Conservation (phyloP, 2,113 vertebrate genomes). For the Xyliphius kryptos region DNA sequence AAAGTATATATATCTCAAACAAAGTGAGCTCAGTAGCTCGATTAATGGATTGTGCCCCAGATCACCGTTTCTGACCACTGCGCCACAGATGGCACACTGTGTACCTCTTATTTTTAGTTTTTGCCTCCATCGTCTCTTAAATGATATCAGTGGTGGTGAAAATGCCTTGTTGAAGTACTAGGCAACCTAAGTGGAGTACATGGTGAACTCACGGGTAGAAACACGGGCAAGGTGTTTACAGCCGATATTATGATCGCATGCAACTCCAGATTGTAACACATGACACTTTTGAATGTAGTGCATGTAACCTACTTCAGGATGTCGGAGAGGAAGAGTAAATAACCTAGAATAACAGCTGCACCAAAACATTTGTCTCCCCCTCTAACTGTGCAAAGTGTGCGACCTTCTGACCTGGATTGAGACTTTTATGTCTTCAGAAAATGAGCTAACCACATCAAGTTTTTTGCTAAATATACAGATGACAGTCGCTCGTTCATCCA, state of each 20-base stretch:
- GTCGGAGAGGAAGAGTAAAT: constrained; percentile 6
- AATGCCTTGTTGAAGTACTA: background rate
- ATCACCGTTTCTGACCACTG: background rate
- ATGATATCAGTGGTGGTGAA: constrained; percentile 7
- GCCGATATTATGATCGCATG: constrained; percentile 10
- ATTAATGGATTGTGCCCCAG: background rate
- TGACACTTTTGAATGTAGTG: constrained; percentile 39
- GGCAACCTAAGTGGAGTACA: background rate
- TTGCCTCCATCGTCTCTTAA: constrained; percentile 4
- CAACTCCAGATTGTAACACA: constrained; percentile 36
- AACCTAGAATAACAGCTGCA: constrained; percentile 17
- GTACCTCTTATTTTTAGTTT: constrained; percentile 3
- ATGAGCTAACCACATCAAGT: constrained; percentile 16
- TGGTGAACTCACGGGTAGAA: constrained; percentile 9
- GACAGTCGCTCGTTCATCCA: background rate
- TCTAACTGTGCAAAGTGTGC: constrained; percentile 13
- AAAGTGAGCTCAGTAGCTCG: background rate
- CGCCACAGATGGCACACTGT: constrained; percentile 3
- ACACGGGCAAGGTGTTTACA: constrained; percentile 7
- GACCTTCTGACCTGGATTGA: background rate
- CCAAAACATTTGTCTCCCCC: constrained; percentile 2
- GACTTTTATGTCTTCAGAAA: constrained; percentile 4
- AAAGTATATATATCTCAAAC: no score
- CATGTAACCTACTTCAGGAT: constrained; percentile 18
- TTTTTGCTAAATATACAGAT: constrained; percentile 3